phyloP scores from a whole-genome alignment of 1,140 invertebrate genomes.

The Drosophila pseudoananassae region DNA sequence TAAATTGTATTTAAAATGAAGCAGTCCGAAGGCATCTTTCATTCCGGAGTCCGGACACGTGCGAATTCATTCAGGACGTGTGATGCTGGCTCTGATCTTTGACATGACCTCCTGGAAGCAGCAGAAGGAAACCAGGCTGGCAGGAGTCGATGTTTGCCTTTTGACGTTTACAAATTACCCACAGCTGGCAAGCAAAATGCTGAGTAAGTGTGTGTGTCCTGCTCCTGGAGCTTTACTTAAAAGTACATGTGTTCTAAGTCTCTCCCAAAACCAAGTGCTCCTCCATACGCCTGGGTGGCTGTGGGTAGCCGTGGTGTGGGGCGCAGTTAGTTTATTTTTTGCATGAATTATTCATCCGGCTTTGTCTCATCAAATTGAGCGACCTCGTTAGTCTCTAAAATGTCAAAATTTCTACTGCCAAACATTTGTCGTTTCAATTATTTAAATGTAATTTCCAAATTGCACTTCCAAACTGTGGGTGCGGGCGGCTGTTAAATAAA shows the following conservation, averaged over 20 bases:
- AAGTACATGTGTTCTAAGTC: conserved; percentile 72
- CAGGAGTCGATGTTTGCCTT: conserved; percentile 77
- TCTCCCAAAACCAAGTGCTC: conserved; percentile 66
- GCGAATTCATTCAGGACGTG: conserved; percentile 64
- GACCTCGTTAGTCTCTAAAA: conserved; percentile 66
- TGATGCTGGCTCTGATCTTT: conserved; percentile 55
- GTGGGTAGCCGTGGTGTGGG: conserved; percentile 10
- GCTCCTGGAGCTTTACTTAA: conserved; percentile 70
- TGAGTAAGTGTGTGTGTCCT: conserved; percentile 43
- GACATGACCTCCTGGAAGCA: conserved; percentile 42
- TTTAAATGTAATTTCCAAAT: conserved; percentile 77
- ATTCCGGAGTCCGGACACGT: conserved; percentile 74
- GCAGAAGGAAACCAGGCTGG: conserved; percentile 6
- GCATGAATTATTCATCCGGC: conserved; percentile 72
- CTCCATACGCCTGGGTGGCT: conserved; percentile 50
- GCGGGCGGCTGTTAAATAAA: background rate
- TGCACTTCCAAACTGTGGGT: conserved; percentile 47
- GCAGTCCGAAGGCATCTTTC: conserved; percentile 53
- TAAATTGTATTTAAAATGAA: conserved; percentile 81
- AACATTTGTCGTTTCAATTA: conserved; percentile 79
- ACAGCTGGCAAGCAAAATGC: conserved; percentile 74
- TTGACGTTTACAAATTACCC: conserved; percentile 81
- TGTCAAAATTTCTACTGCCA: conserved; percentile 71
- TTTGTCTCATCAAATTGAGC: conserved; percentile 76
- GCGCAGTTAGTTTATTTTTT: conserved; percentile 67